Evolutionary conservation across 1,140 invertebrate genomes (phyloP).

Genomic region (Drosophila sproati): DNA sequence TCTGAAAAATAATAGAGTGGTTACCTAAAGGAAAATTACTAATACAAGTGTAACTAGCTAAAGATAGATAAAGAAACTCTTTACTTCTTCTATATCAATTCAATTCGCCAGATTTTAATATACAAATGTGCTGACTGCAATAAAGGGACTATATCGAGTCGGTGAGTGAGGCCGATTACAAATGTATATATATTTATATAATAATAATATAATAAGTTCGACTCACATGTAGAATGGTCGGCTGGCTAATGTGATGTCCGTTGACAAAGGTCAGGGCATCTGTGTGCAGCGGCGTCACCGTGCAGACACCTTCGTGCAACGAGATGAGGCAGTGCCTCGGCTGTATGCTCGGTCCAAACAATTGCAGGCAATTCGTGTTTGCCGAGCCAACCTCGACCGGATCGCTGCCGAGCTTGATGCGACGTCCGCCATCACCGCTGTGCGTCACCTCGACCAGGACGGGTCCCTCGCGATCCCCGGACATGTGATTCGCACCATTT

Average conservation of each 20-base stretch:
- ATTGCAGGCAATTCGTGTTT: constrained; percentile 88
- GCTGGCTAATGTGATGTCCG: constrained; percentile 95
- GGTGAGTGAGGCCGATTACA: too few relatives aligned
- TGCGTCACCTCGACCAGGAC: constrained; percentile 87
- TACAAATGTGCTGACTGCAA: too few relatives aligned
- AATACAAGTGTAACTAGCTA: too few relatives aligned
- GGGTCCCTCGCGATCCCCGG: constrained; percentile 85
- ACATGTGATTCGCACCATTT: constrained; percentile 85
- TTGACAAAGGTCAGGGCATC: constrained; percentile 98
- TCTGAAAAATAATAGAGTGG: too few relatives aligned
- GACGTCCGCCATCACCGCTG: constrained; percentile 88
- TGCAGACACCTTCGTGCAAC: constrained; percentile 95
- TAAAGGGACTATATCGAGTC: too few relatives aligned
- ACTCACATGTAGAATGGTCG: constrained; percentile 93
- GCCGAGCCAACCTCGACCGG: constrained; percentile 89
- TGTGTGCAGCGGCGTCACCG: constrained; percentile 95
- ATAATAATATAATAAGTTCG: not conserved
- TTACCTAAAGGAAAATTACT: too few relatives aligned
- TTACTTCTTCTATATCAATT: too few relatives aligned
- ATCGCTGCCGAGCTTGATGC: constrained; percentile 86
- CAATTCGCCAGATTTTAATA: too few relatives aligned
- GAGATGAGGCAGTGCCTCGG: constrained; percentile 97
- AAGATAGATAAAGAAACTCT: too few relatives aligned
- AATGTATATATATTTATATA: too few relatives aligned
- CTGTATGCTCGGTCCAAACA: constrained; percentile 93